Evolutionary conservation across 2,888 invertebrate species (phyloP).

Genomic region (Stomorhina lunata): DNA sequence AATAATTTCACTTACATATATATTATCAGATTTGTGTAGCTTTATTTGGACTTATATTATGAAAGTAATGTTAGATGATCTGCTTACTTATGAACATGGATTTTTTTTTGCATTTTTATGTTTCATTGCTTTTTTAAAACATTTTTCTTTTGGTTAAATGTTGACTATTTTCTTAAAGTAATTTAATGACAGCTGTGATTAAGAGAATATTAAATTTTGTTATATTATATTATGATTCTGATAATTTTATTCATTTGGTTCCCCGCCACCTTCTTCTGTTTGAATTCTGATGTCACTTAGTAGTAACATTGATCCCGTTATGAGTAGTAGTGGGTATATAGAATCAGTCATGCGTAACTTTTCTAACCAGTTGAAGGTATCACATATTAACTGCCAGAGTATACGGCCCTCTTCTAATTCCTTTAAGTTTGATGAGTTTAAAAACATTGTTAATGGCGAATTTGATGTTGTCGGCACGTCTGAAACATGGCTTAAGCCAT

Average conservation of each 20-base stretch:
- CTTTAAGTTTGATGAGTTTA: not conserved
- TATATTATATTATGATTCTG: not conserved
- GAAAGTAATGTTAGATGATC: too few relatives aligned
- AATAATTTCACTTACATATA: too few relatives aligned
- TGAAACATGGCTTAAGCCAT: conserved; percentile 15
- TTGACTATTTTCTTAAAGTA: too few relatives aligned
- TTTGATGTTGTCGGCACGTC: conserved; percentile 10
- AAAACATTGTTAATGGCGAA: not conserved
- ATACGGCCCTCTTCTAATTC: not conserved
- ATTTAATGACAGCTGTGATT: too few relatives aligned
- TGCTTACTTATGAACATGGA: too few relatives aligned
- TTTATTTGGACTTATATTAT: too few relatives aligned
- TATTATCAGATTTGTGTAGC: too few relatives aligned
- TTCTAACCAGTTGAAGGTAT: not conserved
- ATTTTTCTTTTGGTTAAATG: too few relatives aligned
- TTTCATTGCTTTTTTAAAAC: too few relatives aligned
- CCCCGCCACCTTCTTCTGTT: not conserved
- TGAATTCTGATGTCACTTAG: not conserved
- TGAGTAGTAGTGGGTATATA: not conserved
- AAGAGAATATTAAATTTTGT: too few relatives aligned
- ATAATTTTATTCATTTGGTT: not conserved
- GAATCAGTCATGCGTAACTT: not conserved
- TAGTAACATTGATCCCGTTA: not conserved
- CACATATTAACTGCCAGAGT: not conserved
- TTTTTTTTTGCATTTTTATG: too few relatives aligned